These are phyloP conservation scores for Galendromus occidentalis DNA, from an alignment of 1,140 invertebrate species.

Conservation along the genomic window DNA sequence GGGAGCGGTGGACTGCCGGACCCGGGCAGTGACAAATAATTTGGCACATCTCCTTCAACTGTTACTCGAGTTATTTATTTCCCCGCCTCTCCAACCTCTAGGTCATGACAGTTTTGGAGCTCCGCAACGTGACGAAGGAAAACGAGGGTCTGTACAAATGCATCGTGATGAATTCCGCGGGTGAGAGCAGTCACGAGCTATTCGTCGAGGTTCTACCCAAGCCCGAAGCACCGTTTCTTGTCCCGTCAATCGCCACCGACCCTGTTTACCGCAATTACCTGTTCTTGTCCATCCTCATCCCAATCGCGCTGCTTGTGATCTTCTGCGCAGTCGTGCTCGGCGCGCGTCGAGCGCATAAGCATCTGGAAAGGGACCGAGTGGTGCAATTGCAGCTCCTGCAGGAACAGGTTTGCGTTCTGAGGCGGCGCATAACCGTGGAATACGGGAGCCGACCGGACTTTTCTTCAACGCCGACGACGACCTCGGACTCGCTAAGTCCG, in stretches of 20 bases:
- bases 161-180: slow-evolving; percentile 58
- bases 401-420: slow-evolving; percentile 21
- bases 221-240: slow-evolving; percentile 28
- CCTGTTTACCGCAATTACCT: neutral
- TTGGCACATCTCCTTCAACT: neutral
- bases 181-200: slow-evolving; percentile 49
- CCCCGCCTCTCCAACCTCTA: slow-evolving; percentile 35
- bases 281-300: neutral
- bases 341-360: neutral
- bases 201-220: slow-evolving; percentile 63
- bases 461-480: neutral
- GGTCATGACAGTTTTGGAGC: slow-evolving; percentile 22
- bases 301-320: slow-evolving; percentile 5
- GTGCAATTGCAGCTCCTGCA: slow-evolving; percentile 15
- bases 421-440: slow-evolving; percentile 10
- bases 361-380: slow-evolving; percentile 13
- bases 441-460: neutral
- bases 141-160: slow-evolving; percentile 87
- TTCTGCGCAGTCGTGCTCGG: neutral
- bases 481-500: no score
- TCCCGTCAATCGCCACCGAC: neutral
- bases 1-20: neutral
- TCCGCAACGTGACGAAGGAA: slow-evolving; percentile 60
- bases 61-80: slow-evolving; percentile 7
- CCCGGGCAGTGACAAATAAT: neutral